Conservation (phyloP, 2,797 vertebrate species). For the Epinephelus awoara region DNA sequence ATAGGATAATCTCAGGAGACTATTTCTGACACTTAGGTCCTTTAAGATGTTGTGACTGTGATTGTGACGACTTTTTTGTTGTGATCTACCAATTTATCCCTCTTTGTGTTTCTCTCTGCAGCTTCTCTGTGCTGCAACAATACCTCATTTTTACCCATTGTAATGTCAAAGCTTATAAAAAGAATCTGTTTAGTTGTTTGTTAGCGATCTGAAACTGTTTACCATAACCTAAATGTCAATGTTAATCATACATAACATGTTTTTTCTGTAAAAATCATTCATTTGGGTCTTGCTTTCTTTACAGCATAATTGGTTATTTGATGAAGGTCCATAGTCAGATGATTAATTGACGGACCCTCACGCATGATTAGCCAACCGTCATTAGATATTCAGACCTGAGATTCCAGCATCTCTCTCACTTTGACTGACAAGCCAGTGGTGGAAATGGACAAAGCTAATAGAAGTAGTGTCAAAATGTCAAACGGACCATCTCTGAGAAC, state of each 20-base stretch:
- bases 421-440: constrained; percentile 86
- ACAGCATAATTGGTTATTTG: constrained; percentile 27
- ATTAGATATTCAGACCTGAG: constrained; percentile 25
- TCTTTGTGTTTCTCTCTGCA: neutral
- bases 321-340: constrained; percentile 26
- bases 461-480: constrained; percentile 90
- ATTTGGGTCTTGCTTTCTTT: constrained; percentile 7
- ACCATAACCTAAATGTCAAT: neutral
- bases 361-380: constrained; percentile 44
- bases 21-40: neutral
- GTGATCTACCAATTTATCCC: neutral
- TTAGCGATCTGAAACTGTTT: constrained; percentile 3
- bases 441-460: constrained; percentile 84
- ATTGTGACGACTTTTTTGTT: neutral
- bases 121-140: neutral
- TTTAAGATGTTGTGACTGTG: neutral
- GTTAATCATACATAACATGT: constrained; percentile 7
- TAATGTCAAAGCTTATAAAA: neutral
- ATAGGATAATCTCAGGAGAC: neutral
- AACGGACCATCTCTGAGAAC: constrained; percentile 80
- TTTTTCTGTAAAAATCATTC: constrained; percentile 2
- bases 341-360: constrained; percentile 52
- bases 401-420: constrained; percentile 45
- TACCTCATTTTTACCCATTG: neutral
- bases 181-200: neutral